Conservation (phyloP, 1,140 invertebrate species). For the Pogonomyrmex barbatus region DNA sequence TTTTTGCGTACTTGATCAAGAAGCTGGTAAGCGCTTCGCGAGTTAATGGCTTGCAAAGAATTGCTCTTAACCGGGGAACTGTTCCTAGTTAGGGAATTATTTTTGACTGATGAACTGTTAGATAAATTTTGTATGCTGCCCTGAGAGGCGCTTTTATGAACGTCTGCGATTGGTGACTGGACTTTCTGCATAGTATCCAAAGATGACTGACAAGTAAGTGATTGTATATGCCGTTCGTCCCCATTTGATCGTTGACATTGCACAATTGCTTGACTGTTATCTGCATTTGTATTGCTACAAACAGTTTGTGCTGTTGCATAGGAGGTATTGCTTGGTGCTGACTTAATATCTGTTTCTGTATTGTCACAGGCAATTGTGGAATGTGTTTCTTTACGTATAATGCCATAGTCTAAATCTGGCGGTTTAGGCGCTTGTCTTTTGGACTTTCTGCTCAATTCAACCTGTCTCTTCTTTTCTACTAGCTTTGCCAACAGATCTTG, state of each 20-base stretch:
- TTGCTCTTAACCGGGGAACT: slow-evolving; percentile 80
- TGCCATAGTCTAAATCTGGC: slow-evolving; percentile 82
- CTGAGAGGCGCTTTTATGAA: slow-evolving; percentile 75
- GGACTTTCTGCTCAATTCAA: slow-evolving; percentile 80
- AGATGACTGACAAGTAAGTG: slow-evolving; percentile 74
- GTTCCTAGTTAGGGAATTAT: slow-evolving; percentile 73
- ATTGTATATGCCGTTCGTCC: slow-evolving; percentile 69
- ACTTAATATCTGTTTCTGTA: slow-evolving; percentile 70
- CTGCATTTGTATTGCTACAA: slow-evolving; percentile 54
- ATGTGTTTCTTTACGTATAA: slow-evolving; percentile 79
- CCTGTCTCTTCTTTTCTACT: slow-evolving; percentile 88
- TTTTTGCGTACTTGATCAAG: slow-evolving; percentile 92
- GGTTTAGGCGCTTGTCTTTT: slow-evolving; percentile 85
- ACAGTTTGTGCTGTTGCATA: slow-evolving; percentile 71
- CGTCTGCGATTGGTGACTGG: slow-evolving; percentile 67
- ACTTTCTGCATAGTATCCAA: slow-evolving; percentile 73
- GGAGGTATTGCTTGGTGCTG: slow-evolving; percentile 74
- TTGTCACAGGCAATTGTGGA: slow-evolving; percentile 62
- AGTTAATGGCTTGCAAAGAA: slow-evolving; percentile 83
- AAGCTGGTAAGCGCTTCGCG: slow-evolving; percentile 90
- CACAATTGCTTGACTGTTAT: slow-evolving; percentile 47
- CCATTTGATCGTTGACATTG: slow-evolving; percentile 50
- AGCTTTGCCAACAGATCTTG: slow-evolving; percentile 89
- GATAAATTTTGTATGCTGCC: slow-evolving; percentile 67
- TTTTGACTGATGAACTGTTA: slow-evolving; percentile 78